Percentiles rank a stretch among this genome's conserved stretches.
Conservation (phyloP, 1,140 invertebrate species). For the Reticulitermes speratus region DNA sequence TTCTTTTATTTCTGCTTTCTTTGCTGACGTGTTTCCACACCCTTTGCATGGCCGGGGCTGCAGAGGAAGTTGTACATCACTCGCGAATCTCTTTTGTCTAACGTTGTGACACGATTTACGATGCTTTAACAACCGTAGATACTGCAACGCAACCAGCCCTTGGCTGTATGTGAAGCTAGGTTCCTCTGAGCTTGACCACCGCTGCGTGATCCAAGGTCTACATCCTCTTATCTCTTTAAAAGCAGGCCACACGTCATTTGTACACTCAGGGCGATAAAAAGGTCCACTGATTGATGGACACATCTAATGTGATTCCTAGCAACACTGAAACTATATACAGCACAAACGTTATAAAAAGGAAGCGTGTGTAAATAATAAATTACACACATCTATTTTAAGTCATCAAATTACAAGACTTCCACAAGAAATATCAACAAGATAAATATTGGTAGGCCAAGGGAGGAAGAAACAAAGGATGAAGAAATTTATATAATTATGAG, state of each 20-base stretch:
- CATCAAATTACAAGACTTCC: too few relatives aligned
- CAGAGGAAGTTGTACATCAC: constrained; percentile 10
- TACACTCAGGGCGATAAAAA: not conserved
- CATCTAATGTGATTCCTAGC: not conserved
- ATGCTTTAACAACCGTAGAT: not conserved
- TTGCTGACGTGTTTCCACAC: not conserved
- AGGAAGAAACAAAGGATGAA: too few relatives aligned
- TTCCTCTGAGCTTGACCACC: not conserved
- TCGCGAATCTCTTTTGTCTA: not conserved
- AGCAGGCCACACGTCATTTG: not conserved
- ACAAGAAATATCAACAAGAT: too few relatives aligned
- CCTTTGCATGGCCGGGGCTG: not conserved
- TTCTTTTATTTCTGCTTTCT: not conserved
- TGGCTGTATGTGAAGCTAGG: not conserved
- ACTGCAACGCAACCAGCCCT: not conserved
- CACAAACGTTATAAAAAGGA: too few relatives aligned
- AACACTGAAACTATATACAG: too few relatives aligned
- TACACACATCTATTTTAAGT: too few relatives aligned
- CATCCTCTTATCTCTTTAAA: not conserved
- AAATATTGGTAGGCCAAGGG: too few relatives aligned
- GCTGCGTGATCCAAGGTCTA: too few relatives aligned
- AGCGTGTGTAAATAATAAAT: too few relatives aligned
- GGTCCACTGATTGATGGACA: not conserved
- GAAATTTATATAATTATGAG: too few relatives aligned
- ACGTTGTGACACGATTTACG: not conserved